These are phyloP conservation scores for Amphibalanus amphitrite DNA, from an alignment of 1,140 invertebrate species.

Conservation along the genomic window DNA sequence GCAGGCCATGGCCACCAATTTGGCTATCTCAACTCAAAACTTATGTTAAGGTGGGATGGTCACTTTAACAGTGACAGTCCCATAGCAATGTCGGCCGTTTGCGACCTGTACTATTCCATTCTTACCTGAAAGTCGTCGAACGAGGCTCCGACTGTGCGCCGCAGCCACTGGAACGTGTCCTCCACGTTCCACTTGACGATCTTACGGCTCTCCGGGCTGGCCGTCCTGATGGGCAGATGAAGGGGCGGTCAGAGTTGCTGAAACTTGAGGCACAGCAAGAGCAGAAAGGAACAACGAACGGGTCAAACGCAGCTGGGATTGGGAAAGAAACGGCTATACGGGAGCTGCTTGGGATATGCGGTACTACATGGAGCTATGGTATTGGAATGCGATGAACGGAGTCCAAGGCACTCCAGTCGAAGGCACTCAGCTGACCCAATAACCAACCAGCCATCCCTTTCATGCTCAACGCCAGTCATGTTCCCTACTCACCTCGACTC, in stretches of 20 bases:
- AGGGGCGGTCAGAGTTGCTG: conserved; percentile 15
- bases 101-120: too few species aligned
- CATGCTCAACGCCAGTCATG: too few species aligned
- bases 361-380: too few species aligned
- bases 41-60: too few species aligned
- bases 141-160: conserved; percentile 80
- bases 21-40: too few species aligned
- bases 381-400: too few species aligned
- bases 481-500: conserved; percentile 50
- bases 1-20: too few species aligned
- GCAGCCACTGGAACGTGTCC: conserved; percentile 88
- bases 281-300: not conserved
- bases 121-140: conserved; percentile 88
- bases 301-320: not conserved
- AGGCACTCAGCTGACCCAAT: too few species aligned
- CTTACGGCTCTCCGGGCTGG: conserved; percentile 83
- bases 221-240: conserved; percentile 33
- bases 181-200: conserved; percentile 97
- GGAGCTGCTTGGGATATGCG: not conserved
- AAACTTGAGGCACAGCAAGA: not conserved
- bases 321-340: not conserved
- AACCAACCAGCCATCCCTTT: too few species aligned
- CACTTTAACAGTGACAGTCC: too few species aligned
- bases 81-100: too few species aligned
- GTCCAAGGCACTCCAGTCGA: too few species aligned